These are phyloP conservation scores for Agonopterix subpropinquella DNA, from an alignment of 2,888 invertebrate genomes.

Conservation along the genomic window DNA sequence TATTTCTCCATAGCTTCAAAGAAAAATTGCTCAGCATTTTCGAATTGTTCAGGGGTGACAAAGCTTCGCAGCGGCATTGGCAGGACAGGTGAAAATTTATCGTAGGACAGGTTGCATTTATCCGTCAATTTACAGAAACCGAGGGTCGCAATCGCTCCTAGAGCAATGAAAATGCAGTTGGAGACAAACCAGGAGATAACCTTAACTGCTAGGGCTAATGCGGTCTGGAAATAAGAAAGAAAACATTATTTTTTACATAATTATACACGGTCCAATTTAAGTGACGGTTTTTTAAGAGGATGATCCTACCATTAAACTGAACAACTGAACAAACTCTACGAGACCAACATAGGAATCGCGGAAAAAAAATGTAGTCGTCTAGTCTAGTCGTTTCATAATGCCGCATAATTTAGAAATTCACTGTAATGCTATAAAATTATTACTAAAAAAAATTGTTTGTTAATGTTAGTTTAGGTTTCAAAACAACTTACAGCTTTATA, in stretches of 20 bases:
- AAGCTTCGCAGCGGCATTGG: constrained; percentile 45
- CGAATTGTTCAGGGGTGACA: constrained; percentile 68
- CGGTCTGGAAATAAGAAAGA: constrained; percentile 15
- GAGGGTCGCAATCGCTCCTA: constrained; percentile 25
- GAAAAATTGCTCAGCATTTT: constrained; percentile 64
- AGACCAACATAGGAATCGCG: no score
- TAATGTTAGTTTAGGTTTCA: no score
- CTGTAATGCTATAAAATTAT: no score
- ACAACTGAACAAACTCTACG: no score
- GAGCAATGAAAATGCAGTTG: constrained; percentile 22
- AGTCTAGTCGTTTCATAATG: no score
- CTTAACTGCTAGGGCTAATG: constrained; percentile 21
- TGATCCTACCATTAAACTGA: no score
- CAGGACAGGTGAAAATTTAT: constrained; percentile 19
- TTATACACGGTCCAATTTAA: background rate
- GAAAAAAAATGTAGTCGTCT: no score
- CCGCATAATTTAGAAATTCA: no score
- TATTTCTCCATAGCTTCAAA: constrained; percentile 71
- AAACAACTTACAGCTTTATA: constrained; percentile 26
- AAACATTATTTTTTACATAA: background rate
- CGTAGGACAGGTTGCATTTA: constrained; percentile 23
- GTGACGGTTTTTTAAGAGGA: no score
- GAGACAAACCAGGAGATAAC: constrained; percentile 31
- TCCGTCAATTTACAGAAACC: constrained; percentile 35
- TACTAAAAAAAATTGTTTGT: no score